phyloP scores from a whole-genome alignment of 2,888 invertebrate genomes.

The Coelinius sp. region DNA sequence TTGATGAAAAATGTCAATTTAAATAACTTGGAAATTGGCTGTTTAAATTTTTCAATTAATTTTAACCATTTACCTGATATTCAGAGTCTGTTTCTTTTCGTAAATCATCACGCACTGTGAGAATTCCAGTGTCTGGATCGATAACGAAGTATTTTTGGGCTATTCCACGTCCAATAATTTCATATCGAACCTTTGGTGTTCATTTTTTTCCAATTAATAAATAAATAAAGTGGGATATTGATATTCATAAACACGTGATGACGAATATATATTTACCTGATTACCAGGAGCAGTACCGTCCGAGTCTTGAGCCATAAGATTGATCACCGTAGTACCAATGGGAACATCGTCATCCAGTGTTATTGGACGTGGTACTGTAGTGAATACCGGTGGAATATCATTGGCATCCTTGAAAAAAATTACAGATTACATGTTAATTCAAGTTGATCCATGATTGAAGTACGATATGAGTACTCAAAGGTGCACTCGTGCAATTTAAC shows the following conservation, averaged over 20 bases:
- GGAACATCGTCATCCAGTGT: slow-evolving; percentile 87
- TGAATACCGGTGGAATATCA: slow-evolving; percentile 90
- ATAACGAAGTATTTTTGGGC: slow-evolving; percentile 90
- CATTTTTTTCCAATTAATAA: too few relatives aligned
- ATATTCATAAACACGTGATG: neutral
- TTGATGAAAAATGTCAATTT: slow-evolving; percentile 37
- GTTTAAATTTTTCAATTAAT: neutral
- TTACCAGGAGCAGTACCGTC: slow-evolving; percentile 91
- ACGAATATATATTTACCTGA: slow-evolving; percentile 71
- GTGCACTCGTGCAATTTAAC: neutral
- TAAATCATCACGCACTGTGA: slow-evolving; percentile 86
- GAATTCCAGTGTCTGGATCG: slow-evolving; percentile 85
- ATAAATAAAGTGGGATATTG: too few relatives aligned
- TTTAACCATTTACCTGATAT: slow-evolving; percentile 77
- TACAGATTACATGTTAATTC: neutral
- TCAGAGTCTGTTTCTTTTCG: slow-evolving; percentile 89
- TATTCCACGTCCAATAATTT: slow-evolving; percentile 86
- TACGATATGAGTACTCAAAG: neutral
- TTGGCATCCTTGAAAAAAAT: slow-evolving; percentile 79
- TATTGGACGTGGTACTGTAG: slow-evolving; percentile 85
- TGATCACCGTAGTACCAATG: slow-evolving; percentile 85
- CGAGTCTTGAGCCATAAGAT: slow-evolving; percentile 84
- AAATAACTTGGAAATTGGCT: neutral
- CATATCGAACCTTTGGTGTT: slow-evolving; percentile 75
- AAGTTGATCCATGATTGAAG: neutral